Evolutionary conservation across 2,888 invertebrate genomes (phyloP).

Genomic region (Cinara cedri): DNA sequence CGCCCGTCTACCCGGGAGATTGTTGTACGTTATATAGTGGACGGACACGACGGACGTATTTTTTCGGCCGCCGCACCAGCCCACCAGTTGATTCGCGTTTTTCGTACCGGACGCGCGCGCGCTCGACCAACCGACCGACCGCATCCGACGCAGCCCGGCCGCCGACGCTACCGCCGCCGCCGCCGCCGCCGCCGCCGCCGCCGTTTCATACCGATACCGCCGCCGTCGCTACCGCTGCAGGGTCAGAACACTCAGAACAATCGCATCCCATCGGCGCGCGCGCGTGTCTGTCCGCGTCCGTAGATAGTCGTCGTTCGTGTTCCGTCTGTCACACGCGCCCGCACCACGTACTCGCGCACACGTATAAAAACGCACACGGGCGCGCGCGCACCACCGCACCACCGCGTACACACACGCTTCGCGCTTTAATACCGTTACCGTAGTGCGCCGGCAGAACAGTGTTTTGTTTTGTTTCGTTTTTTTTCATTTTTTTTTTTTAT

Average conservation of each 20-base stretch:
- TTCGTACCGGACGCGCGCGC: conserved; percentile 34
- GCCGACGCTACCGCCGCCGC: neutral
- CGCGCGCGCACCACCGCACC: neutral
- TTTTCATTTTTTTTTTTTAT: too few species aligned
- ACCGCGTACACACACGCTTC: too few species aligned
- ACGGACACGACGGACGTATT: neutral
- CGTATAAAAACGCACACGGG: neutral
- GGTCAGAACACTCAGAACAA: conserved; percentile 29
- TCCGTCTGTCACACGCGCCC: conserved; percentile 6
- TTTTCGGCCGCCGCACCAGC: conserved; percentile 16
- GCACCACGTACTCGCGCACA: neutral
- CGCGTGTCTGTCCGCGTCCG: conserved; percentile 29
- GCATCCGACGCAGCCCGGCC: conserved; percentile 12
- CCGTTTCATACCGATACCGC: neutral
- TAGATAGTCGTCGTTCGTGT: too few species aligned
- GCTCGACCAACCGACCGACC: conserved; percentile 5
- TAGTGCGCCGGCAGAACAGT: too few species aligned
- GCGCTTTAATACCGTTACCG: neutral
- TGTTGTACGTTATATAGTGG: neutral
- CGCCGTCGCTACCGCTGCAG: neutral
- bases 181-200: neutral
- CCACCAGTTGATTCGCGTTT: conserved; percentile 51
- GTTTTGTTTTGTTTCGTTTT: too few species aligned
- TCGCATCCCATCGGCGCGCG: neutral
- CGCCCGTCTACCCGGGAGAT: neutral